Conservation (phyloP, 1,140 invertebrate genomes). For the Danaus plexippus region DNA sequence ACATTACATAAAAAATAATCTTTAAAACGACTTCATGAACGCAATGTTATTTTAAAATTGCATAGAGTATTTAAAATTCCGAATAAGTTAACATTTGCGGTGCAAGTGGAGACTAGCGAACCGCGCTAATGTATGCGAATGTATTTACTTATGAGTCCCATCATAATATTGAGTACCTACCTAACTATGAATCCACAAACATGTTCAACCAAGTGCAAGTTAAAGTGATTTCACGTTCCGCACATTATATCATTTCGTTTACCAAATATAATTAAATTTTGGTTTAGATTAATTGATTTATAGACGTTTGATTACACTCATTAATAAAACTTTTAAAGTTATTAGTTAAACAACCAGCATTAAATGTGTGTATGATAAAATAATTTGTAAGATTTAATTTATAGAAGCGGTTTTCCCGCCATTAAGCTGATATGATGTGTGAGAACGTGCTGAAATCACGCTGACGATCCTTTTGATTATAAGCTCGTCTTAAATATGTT, state of each 20-base stretch:
- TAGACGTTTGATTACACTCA: too few species aligned
- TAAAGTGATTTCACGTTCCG: conserved; percentile 15
- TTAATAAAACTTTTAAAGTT: too few species aligned
- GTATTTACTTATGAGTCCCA: conserved; percentile 20
- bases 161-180: conserved; percentile 25
- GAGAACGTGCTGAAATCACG: conserved; percentile 8
- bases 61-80: background rate
- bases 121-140: conserved; percentile 29
- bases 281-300: too few species aligned
- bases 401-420: too few species aligned
- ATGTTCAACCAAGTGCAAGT: conserved; percentile 15
- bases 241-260: too few species aligned
- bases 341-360: too few species aligned
- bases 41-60: conserved; percentile 3
- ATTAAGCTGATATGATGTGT: background rate
- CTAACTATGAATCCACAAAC: conserved; percentile 18
- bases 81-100: conserved; percentile 6
- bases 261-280: too few species aligned
- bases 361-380: too few species aligned
- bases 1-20: conserved; percentile 13
- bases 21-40: conserved; percentile 23
- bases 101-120: conserved; percentile 16
- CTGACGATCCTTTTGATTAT: background rate
- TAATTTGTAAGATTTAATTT: too few species aligned
- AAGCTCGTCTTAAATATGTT: too few species aligned